phyloP scores from a whole-genome alignment of 92 coral and sea anemone species.

The Phenganax marumi region DNA sequence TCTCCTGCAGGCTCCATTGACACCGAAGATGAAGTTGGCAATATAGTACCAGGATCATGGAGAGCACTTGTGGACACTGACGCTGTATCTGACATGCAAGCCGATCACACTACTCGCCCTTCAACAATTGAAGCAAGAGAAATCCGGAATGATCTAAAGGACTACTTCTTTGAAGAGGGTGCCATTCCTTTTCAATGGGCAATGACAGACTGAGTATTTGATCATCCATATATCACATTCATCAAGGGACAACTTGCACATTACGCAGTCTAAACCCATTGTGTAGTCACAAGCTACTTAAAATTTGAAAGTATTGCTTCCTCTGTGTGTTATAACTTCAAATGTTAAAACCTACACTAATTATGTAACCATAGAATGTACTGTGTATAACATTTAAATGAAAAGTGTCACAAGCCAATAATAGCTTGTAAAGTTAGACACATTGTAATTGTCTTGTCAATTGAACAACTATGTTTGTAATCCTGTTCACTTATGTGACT shows the following conservation, averaged over 20 bases:
- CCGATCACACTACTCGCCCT: conserved; percentile 44
- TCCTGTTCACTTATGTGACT: too few relatives aligned
- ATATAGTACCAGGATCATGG: conserved; percentile 51
- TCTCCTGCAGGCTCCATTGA: conserved; percentile 53
- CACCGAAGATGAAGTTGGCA: conserved; percentile 51
- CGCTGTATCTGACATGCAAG: conserved; percentile 14
- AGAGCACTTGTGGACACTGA: conserved; percentile 33
- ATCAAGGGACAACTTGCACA: neutral
- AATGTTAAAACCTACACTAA: too few relatives aligned
- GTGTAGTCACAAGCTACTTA: neutral
- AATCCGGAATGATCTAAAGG: conserved; percentile 58
- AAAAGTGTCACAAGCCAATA: too few relatives aligned
- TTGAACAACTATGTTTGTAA: too few relatives aligned
- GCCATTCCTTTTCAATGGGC: conserved; percentile 63
- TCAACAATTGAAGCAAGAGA: conserved; percentile 59
- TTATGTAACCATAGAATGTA: too few relatives aligned
- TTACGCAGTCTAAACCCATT: neutral
- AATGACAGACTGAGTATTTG: conserved; percentile 53
- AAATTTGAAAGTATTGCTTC: too few relatives aligned
- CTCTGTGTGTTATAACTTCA: too few relatives aligned
- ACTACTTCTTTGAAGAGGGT: conserved; percentile 63
- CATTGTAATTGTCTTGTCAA: too few relatives aligned
- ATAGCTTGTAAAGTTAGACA: too few relatives aligned
- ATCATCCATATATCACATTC: neutral
- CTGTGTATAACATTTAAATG: too few relatives aligned